A percentile compares a stretch with the other conserved stretches of the same genome.
These are phyloP conservation scores for Apis mellifera DNA, from an alignment of 1,140 invertebrate genomes.

Conservation along the genomic window DNA sequence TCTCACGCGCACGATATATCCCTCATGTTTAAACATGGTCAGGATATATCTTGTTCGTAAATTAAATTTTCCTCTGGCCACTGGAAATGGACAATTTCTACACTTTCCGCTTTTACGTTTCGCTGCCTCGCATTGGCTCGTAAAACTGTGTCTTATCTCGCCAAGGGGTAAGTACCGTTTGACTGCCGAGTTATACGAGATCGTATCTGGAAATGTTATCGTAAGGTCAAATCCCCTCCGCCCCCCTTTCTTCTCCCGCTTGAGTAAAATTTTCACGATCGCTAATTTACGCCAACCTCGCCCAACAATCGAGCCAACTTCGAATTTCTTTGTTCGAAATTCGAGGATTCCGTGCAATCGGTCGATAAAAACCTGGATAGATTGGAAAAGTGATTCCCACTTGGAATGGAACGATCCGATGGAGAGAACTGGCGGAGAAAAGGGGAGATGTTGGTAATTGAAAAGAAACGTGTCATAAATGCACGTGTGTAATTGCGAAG, in stretches of 20 bases:
- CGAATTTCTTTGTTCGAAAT: not conserved
- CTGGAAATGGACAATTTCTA: not conserved
- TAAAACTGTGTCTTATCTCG: constrained; percentile 43
- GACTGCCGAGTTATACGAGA: constrained; percentile 28
- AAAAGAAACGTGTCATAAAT: not conserved
- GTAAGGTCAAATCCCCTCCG: constrained; percentile 4
- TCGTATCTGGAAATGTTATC: constrained; percentile 24
- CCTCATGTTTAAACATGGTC: constrained; percentile 12
- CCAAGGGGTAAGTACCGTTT: constrained; percentile 37
- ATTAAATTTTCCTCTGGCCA: constrained; percentile 24
- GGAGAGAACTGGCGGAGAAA: not conserved
- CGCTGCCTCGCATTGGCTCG: constrained; percentile 9
- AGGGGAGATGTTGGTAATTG: not conserved
- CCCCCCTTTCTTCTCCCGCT: too few species aligned
- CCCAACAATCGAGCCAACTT: not conserved
- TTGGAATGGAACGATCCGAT: not conserved
- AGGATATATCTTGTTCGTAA: constrained; percentile 2
- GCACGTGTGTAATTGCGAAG: not conserved
- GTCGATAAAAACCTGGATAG: not conserved
- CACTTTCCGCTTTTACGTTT: constrained; percentile 25
- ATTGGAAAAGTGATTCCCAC: not conserved
- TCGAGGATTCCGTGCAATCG: not conserved
- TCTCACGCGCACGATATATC: not conserved
- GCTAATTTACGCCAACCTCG: constrained; percentile 23
- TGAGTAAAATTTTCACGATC: constrained; percentile 41